These are phyloP conservation scores for Odocoileus virginianus DNA, from an alignment of 2,113 vertebrate species.

Conservation along the genomic window DNA sequence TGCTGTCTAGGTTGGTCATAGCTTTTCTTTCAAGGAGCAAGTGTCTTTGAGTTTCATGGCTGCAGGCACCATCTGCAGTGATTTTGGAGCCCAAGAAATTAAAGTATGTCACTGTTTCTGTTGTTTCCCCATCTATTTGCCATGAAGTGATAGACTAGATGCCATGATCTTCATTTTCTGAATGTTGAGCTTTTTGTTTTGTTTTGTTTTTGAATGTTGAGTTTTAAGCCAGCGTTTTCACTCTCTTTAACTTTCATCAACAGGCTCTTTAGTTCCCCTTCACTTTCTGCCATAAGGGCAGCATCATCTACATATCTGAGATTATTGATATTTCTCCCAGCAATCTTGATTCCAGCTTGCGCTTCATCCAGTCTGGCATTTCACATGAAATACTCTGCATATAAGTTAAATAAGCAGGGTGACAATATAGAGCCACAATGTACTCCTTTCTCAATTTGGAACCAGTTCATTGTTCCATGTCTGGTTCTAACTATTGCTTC, in stretches of 20 bases:
- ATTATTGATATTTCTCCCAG: not conserved
- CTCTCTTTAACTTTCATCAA: not conserved
- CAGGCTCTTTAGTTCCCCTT: not conserved
- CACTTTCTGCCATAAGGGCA: not conserved
- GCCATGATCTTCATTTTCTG: not conserved
- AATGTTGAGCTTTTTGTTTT: not conserved
- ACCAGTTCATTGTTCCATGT: not conserved
- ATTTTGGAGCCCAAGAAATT: not conserved
- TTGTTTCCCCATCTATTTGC: not conserved
- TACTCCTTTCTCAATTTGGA: not conserved
- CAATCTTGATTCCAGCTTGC: not conserved
- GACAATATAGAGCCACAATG: not conserved
- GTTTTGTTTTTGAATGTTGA: not conserved
- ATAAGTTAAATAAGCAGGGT: not conserved
- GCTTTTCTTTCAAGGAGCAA: not conserved
- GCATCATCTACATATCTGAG: not conserved
- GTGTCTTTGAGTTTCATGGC: not conserved
- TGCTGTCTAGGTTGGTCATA: not conserved
- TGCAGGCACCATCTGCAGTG: not conserved
- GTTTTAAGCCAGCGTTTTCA: not conserved
- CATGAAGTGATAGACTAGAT: not conserved
- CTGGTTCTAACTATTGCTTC: not conserved
- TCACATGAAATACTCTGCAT: not conserved
- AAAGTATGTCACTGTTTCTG: not conserved
- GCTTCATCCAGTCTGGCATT: not conserved